phyloP scores from a whole-genome alignment of 2,797 vertebrate species.

The Babyrousa celebensis region DNA sequence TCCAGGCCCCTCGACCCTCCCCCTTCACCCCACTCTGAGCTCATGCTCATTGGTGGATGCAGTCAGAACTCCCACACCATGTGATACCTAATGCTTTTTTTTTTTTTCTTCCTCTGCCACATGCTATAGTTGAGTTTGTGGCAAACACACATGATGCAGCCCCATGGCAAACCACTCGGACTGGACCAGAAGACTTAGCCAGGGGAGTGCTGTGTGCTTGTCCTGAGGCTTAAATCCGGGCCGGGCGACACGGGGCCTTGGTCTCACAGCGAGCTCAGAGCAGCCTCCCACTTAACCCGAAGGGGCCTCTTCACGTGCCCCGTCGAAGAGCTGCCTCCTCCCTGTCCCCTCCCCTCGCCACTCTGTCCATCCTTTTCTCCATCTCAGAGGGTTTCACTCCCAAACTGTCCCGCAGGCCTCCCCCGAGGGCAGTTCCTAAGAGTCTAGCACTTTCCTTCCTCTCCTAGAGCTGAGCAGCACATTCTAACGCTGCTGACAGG shows the following conservation, averaged over 20 bases:
- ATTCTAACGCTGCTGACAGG: not conserved
- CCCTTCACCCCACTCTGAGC: not conserved
- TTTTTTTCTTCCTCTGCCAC: not conserved
- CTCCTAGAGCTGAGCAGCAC: not conserved
- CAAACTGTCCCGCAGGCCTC: not conserved
- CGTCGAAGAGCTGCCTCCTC: not conserved
- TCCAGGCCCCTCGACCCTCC: rapidly evolving
- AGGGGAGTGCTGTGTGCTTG: not conserved
- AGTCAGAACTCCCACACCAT: not conserved
- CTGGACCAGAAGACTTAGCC: not conserved
- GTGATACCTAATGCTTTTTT: not conserved
- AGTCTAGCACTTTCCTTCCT: not conserved
- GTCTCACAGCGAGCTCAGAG: not conserved
- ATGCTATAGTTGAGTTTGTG: not conserved
- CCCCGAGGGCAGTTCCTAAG: no score
- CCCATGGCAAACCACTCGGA: not conserved
- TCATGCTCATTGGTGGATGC: not conserved
- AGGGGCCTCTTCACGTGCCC: no score
- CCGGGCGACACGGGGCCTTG: rapidly evolving
- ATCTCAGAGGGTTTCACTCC: not conserved
- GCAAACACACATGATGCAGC: not conserved
- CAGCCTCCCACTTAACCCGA: no score
- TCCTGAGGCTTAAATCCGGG: not conserved
- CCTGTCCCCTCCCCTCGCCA: not conserved
- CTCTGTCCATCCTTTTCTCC: not conserved